Conservation (phyloP, 2,797 vertebrate species). For the Cirrhinus molitorella region DNA sequence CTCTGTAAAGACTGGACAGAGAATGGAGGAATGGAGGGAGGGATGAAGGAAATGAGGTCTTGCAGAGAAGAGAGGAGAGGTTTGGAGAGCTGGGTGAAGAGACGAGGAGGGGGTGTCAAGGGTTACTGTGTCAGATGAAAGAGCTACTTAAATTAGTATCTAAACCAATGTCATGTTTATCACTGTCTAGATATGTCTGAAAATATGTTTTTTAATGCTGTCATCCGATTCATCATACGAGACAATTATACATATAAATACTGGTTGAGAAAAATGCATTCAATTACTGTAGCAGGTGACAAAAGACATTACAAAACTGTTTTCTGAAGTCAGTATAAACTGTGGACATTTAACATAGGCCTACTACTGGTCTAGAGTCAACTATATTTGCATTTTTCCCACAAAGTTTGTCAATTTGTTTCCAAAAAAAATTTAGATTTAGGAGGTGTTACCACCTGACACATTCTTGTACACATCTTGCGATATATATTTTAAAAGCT, state of each 20-base stretch:
- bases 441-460: not conserved
- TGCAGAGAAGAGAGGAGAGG: constrained; percentile 39
- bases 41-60: constrained; percentile 48
- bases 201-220: not conserved
- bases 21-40: constrained; percentile 57
- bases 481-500: not conserved
- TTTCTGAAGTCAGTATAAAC: not conserved
- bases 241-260: not conserved
- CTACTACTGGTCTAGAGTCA: not conserved
- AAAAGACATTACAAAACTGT: not conserved
- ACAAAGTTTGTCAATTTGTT: not conserved
- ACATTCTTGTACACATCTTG: not conserved
- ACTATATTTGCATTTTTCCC: not conserved
- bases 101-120: constrained; percentile 42
- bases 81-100: constrained; percentile 39
- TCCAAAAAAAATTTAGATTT: not conserved
- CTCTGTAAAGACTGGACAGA: constrained; percentile 60
- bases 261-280: not conserved
- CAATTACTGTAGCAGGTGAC: not conserved
- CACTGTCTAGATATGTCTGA: not conserved
- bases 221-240: not conserved
- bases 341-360: not conserved
- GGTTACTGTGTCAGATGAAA: constrained; percentile 53
- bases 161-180: constrained; percentile 41
- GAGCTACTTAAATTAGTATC: constrained; percentile 36